Base-by-base conservation (phyloP, 2,797 vertebrate species). In the Phrynocephalus forsythii region DNA sequence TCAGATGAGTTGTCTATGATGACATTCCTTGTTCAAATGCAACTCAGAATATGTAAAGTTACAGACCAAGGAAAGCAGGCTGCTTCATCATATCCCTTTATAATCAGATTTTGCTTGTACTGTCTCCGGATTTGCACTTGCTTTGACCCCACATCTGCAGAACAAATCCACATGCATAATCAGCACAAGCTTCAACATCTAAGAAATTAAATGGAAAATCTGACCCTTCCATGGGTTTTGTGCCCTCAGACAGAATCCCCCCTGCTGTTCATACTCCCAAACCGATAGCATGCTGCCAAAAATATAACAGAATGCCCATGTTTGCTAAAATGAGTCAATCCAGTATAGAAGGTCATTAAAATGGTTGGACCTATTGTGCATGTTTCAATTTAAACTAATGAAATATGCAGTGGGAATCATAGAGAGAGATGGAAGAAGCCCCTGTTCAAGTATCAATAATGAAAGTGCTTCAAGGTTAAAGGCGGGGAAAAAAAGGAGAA, bases 121-220 rank as follows among this genome's bases (percentile, higher is more conserved):
- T 84, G 87, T 79, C 83, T 82, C 87, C 79, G 66, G 81, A 79
- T 82, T 86, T 88, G 79, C 85, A 85, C 30, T 77, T 56, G 4
- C 66, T 28, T 77, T 85, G 88, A 77, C 81, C 84, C 75, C 69
- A 52, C 33, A 44, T 48, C 77, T 56, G 77, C 6, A 56, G 48
- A 66, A 15, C 6, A 79, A 30, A 71, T 79, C 56, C 30, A 9
- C 66, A 87, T 67, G 67, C 2, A 0, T 38, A 67, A 90, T 68
- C 82, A 83, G 79, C 81, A 85, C 44, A 86, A 72, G 83, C 33
- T 10, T 28, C 72, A 75, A 77, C 11, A 22, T 83, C 60, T 79
- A 26, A 72, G 85, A 72, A 90, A 83, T 87, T 78, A 80, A 78
- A 69, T 86, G 33, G 84, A 80, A 87, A 91, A 84, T 8, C 13